phyloP scores from a whole-genome alignment of 2,113 vertebrate species.

The Bujurquina vittata region DNA sequence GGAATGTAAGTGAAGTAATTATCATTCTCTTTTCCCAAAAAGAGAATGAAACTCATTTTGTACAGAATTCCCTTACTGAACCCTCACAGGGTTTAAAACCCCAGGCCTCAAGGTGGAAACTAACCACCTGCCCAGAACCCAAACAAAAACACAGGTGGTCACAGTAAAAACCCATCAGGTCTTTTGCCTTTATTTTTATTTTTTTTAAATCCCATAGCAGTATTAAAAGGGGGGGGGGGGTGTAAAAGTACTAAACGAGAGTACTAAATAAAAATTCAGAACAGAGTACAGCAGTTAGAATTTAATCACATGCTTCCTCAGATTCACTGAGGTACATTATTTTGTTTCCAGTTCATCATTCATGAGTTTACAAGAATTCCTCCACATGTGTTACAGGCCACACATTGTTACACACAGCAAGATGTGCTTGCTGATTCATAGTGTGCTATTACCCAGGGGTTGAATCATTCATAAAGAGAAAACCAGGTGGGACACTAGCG shows the following conservation, averaged over 20 bases:
- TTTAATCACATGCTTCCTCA: background rate
- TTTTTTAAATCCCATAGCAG: background rate
- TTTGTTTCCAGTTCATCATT: constrained; percentile 6
- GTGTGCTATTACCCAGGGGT: constrained; percentile 8
- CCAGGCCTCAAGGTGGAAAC: constrained; percentile 64
- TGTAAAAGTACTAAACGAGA: background rate
- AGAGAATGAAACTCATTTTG: background rate
- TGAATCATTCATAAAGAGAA: constrained; percentile 16
- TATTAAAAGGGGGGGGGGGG: background rate
- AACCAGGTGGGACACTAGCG: background rate
- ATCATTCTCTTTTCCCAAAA: background rate
- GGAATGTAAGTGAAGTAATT: constrained; percentile 10
- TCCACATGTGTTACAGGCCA: background rate
- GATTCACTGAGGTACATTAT: background rate
- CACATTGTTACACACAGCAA: background rate
- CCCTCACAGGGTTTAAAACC: constrained; percentile 25
- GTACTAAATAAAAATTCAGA: background rate
- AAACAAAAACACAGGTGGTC: constrained; percentile 53
- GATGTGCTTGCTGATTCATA: background rate
- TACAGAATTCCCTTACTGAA: constrained; percentile 7
- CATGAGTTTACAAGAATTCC: constrained; percentile 13
- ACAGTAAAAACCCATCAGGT: constrained; percentile 43
- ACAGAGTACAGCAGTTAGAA: background rate
- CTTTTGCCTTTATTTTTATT: background rate
- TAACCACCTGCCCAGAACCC: constrained; percentile 39